Evolutionary conservation across 2,797 vertebrate species (phyloP).

Genomic region (Labroides dimidiatus): DNA sequence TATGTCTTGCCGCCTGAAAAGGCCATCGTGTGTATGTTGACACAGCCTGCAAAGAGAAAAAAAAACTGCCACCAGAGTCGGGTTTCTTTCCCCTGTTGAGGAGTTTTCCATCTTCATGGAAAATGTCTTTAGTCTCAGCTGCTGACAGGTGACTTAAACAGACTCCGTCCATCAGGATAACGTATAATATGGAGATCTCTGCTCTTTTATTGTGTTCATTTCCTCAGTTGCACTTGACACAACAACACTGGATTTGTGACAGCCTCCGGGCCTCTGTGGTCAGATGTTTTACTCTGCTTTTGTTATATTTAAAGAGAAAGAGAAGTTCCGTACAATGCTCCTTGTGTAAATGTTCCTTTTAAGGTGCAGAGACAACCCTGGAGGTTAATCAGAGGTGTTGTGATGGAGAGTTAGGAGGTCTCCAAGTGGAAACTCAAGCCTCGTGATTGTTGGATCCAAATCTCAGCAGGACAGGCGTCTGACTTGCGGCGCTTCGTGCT

Average conservation of each 20-base stretch:
- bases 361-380: constrained; percentile 33
- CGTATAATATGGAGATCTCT: constrained; percentile 37
- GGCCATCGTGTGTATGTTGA: constrained; percentile 75
- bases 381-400: constrained; percentile 35
- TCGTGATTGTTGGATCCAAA: constrained; percentile 66
- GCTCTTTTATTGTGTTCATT: constrained; percentile 53
- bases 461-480: constrained; percentile 51
- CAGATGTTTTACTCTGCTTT: constrained; percentile 24
- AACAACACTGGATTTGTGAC: constrained; percentile 44
- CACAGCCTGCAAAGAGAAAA: constrained; percentile 63
- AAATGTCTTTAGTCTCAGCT: constrained; percentile 65
- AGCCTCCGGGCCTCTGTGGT: constrained; percentile 18
- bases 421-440: constrained; percentile 63
- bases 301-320: constrained; percentile 15
- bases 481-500: constrained; percentile 47
- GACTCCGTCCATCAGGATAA: constrained; percentile 68
- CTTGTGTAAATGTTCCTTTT: constrained; percentile 10
- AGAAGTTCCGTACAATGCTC: neutral
- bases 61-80: constrained; percentile 61
- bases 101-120: constrained; percentile 72
- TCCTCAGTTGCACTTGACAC: constrained; percentile 46
- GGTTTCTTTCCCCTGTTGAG: constrained; percentile 66
- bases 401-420: constrained; percentile 53
- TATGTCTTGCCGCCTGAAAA: constrained; percentile 78
- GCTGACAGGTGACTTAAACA: constrained; percentile 79